Conservation (phyloP, 2,888 invertebrate genomes). For the Electrophaes corylata region DNA sequence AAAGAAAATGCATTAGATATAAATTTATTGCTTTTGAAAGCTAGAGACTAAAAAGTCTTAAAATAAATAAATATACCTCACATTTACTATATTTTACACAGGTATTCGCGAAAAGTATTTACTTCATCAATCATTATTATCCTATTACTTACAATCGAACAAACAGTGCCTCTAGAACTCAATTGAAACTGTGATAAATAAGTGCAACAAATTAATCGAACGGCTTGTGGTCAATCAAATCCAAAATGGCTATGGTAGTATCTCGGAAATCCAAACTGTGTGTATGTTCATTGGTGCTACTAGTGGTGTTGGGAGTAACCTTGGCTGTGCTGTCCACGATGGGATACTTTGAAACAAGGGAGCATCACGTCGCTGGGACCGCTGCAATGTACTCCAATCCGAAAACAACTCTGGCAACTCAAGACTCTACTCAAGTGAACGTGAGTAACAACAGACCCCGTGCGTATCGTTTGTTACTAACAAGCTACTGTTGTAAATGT, state of each 20-base stretch:
- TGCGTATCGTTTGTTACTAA: no score
- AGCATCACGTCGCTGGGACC: conserved; percentile 50
- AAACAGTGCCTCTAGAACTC: conserved; percentile 20
- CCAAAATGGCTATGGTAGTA: conserved; percentile 75
- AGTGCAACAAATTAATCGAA: conserved; percentile 18
- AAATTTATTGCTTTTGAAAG: no score
- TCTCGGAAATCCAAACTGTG: conserved; percentile 68
- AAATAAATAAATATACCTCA: not conserved
- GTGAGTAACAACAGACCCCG: conserved; percentile 44
- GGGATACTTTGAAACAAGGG: conserved; percentile 48
- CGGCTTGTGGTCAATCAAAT: conserved; percentile 39
- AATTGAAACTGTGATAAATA: conserved; percentile 27
- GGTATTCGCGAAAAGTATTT: not conserved
- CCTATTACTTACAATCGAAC: not conserved
- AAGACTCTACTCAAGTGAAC: conserved; percentile 49
- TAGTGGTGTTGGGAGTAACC: conserved; percentile 62
- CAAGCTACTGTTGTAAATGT: no score
- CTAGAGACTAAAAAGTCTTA: not conserved
- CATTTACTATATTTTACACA: not conserved
- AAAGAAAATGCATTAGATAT: no score
- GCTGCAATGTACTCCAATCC: conserved; percentile 67
- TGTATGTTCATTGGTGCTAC: conserved; percentile 57
- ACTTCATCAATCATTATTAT: not conserved
- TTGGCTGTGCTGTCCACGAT: conserved; percentile 67
- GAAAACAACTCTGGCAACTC: no score